phyloP scores from a whole-genome alignment of 1,140 invertebrate species.

The Vanessa tameamea region DNA sequence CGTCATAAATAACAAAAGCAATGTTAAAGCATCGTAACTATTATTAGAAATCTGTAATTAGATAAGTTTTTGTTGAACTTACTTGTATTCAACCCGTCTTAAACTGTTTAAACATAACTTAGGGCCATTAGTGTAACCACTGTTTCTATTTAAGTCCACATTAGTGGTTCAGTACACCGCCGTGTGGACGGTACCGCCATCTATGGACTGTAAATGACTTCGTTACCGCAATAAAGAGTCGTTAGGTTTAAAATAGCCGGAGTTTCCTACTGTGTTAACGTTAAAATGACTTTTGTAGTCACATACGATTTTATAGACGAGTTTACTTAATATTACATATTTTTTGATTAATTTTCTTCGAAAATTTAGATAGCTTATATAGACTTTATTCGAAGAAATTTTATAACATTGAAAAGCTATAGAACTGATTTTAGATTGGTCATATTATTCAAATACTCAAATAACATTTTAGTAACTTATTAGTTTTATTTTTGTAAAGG shows the following conservation, averaged over 20 bases:
- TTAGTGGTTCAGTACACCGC: constrained; percentile 3
- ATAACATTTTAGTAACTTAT: too few relatives aligned
- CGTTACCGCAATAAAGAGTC: neutral
- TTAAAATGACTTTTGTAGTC: neutral
- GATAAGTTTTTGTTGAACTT: neutral
- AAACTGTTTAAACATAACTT: constrained; percentile 4
- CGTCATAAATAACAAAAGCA: neutral
- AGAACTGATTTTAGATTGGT: too few relatives aligned
- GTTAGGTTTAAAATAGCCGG: neutral
- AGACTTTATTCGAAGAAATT: too few relatives aligned
- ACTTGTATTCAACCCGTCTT: neutral
- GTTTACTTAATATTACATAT: too few relatives aligned
- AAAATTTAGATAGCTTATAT: too few relatives aligned
- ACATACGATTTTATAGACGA: too few relatives aligned
- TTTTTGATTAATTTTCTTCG: too few relatives aligned
- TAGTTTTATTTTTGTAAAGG: too few relatives aligned
- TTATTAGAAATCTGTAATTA: neutral
- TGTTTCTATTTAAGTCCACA: constrained; percentile 10
- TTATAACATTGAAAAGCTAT: too few relatives aligned
- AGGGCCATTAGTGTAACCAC: constrained; percentile 13
- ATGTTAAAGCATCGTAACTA: neutral
- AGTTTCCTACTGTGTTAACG: neutral
- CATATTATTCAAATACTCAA: too few relatives aligned
- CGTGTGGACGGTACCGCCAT: neutral
- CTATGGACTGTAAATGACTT: constrained; percentile 10